phyloP scores from a whole-genome alignment of 2,888 invertebrate genomes.

The Cephus pygmeus region DNA sequence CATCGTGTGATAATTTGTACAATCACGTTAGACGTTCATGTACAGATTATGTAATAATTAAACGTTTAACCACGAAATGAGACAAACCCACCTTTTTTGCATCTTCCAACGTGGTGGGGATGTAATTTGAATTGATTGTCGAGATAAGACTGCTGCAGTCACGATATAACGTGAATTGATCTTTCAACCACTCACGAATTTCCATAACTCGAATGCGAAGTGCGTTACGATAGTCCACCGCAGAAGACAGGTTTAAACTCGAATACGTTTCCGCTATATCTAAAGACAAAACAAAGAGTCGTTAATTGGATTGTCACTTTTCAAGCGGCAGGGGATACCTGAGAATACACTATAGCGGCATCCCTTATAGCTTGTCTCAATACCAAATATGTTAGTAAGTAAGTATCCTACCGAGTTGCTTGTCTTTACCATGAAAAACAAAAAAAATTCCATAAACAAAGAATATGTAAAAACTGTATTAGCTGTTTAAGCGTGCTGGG shows the following conservation, averaged over 20 bases:
- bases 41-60: neutral
- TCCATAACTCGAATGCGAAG: conserved; percentile 38
- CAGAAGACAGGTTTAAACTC: neutral
- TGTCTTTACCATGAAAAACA: neutral
- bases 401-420: neutral
- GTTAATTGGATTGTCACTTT: neutral
- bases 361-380: neutral
- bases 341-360: neutral
- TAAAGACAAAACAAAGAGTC: neutral
- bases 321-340: neutral
- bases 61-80: neutral
- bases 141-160: conserved; percentile 45
- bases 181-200: conserved; percentile 51
- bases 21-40: neutral
- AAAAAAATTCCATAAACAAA: neutral
- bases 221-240: neutral
- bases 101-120: conserved; percentile 36
- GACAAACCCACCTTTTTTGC: conserved; percentile 35
- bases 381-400: neutral
- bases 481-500: neutral
- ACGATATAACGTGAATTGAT: conserved; percentile 49
- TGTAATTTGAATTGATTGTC: conserved; percentile 46
- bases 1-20: neutral
- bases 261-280: neutral
- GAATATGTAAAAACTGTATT: neutral